Conservation (phyloP, 2,797 vertebrate genomes). For the Sebastes nivosus region DNA sequence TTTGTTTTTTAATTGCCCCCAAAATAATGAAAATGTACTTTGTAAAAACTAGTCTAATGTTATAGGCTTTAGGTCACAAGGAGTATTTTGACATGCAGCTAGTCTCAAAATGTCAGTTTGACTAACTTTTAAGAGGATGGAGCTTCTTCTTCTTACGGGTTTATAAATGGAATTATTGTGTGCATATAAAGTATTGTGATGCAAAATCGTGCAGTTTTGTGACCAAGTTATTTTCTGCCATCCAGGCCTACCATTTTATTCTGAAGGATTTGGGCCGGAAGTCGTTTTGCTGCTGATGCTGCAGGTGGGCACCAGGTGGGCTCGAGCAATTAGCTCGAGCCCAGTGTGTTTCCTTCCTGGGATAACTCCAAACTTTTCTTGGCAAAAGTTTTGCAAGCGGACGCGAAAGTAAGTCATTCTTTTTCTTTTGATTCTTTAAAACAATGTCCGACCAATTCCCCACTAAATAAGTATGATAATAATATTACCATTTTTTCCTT, state of each 20-base stretch:
- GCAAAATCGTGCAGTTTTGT: background rate
- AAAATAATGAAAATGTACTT: background rate
- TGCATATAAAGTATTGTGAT: background rate
- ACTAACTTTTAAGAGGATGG: background rate
- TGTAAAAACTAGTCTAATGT: too few species aligned
- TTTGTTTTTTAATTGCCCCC: too few species aligned
- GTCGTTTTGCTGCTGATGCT: background rate
- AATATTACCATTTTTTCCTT: background rate
- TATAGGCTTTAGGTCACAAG: background rate
- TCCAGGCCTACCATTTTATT: background rate
- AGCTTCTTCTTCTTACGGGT: too few species aligned
- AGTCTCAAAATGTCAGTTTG: background rate
- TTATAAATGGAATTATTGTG: background rate
- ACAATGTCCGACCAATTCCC: background rate
- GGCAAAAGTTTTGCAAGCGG: background rate
- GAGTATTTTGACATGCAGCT: background rate
- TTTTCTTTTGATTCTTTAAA: background rate
- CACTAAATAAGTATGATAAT: background rate
- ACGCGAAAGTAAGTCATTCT: background rate
- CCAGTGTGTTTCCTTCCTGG: background rate
- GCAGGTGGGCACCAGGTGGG: background rate
- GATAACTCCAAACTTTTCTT: too few species aligned
- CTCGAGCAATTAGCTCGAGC: background rate
- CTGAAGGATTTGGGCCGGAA: constrained; percentile 4
- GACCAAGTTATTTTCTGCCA: background rate